phyloP scores from a whole-genome alignment of 2,113 vertebrate genomes.

The Gobius niger region DNA sequence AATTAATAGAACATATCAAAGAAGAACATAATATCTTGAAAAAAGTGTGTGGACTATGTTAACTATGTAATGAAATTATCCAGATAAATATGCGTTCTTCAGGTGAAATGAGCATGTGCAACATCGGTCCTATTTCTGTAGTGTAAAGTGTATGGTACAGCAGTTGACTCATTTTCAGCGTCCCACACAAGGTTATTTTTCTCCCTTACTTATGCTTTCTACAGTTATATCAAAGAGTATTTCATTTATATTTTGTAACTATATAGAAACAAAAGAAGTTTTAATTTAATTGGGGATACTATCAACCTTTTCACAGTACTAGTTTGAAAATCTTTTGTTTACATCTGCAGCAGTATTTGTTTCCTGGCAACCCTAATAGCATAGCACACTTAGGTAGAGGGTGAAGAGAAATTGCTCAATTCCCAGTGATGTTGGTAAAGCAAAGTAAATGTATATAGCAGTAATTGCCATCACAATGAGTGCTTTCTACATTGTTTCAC shows the following conservation, averaged over 20 bases:
- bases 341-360: constrained; percentile 45
- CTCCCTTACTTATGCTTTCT: neutral
- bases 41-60: too few relatives aligned
- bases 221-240: neutral
- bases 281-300: constrained; percentile 39
- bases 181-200: constrained; percentile 2
- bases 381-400: constrained; percentile 33
- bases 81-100: neutral
- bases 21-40: too few relatives aligned
- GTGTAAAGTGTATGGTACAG: constrained; percentile 1
- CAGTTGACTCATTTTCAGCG: constrained; percentile 17
- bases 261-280: constrained; percentile 11
- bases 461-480: constrained; percentile 51
- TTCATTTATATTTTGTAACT: neutral
- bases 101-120: neutral
- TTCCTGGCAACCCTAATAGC: constrained; percentile 68
- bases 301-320: neutral
- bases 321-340: constrained; percentile 42
- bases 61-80: neutral
- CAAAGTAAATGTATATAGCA: constrained; percentile 33
- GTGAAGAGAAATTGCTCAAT: constrained; percentile 48
- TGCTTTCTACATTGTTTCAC: constrained; percentile 21
- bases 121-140: constrained; percentile 11
- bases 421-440: constrained; percentile 46
- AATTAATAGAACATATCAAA: too few relatives aligned